Conservation (phyloP, 2,888 invertebrate species). For the Dynastes maya region DNA sequence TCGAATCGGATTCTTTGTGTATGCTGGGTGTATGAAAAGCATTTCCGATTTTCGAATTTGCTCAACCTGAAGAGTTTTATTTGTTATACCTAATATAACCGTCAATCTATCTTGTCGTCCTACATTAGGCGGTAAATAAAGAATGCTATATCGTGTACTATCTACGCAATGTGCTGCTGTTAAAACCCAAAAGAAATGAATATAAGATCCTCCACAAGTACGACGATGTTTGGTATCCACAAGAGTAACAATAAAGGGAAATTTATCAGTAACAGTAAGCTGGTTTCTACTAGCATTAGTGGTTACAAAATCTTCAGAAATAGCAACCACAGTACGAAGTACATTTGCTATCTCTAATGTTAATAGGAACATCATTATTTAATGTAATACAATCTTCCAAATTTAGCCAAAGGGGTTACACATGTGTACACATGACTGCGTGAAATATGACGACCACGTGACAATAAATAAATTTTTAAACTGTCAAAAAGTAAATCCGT, state of each 20-base stretch:
- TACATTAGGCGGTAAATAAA: neutral
- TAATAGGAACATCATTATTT: neutral
- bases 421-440: neutral
- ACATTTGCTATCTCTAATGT: neutral
- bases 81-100: neutral
- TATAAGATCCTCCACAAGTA: conserved; percentile 10
- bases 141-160: neutral
- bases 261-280: neutral
- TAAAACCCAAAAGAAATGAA: neutral
- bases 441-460: too few relatives aligned
- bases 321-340: neutral
- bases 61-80: neutral
- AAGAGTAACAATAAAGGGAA: conserved; percentile 5
- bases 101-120: conserved; percentile 6
- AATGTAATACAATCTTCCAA: neutral
- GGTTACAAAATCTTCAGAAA: neutral
- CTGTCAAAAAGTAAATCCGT: too few relatives aligned
- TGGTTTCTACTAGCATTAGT: neutral
- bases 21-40: neutral
- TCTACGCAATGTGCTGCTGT: conserved; percentile 15
- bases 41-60: neutral
- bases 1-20: neutral
- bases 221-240: neutral
- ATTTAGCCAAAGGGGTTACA: neutral
- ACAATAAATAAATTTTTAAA: too few relatives aligned